phyloP scores from a whole-genome alignment of 2,888 invertebrate species.

The Metallyticus violacea region DNA sequence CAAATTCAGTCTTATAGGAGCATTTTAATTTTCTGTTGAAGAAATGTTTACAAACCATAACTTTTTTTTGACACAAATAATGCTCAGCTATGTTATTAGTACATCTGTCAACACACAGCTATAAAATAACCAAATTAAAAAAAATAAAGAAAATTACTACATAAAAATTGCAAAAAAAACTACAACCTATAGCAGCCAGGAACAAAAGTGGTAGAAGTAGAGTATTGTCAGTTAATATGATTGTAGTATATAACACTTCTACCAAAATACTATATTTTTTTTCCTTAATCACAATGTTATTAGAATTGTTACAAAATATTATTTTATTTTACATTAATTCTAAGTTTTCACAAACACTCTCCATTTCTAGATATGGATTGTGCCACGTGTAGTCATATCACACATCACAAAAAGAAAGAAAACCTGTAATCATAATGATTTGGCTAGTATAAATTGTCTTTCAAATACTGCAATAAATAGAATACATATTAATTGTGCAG shows the following conservation, averaged over 20 bases:
- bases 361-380: constrained; percentile 5
- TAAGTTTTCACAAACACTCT: constrained; percentile 9
- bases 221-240: constrained; percentile 24
- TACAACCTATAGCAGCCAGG: constrained; percentile 11
- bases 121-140: background rate
- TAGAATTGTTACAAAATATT: constrained; percentile 25
- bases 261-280: constrained; percentile 25
- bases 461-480: constrained; percentile 14
- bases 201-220: constrained; percentile 24
- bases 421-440: constrained; percentile 4
- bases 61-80: background rate
- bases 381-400: constrained; percentile 15
- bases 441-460: background rate
- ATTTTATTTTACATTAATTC: constrained; percentile 21
- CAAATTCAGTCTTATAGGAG: constrained; percentile 13
- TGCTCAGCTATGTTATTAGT: background rate
- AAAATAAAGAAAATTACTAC: background rate
- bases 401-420: constrained; percentile 14
- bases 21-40: background rate
- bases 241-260: constrained; percentile 23
- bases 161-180: constrained; percentile 8
- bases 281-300: constrained; percentile 21
- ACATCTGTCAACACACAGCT: background rate
- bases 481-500: constrained; percentile 12
- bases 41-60: background rate